These are phyloP conservation scores for Exaiptasia diaphana DNA, from an alignment of 64 coral and sea anemone genomes.

Conservation along the genomic window DNA sequence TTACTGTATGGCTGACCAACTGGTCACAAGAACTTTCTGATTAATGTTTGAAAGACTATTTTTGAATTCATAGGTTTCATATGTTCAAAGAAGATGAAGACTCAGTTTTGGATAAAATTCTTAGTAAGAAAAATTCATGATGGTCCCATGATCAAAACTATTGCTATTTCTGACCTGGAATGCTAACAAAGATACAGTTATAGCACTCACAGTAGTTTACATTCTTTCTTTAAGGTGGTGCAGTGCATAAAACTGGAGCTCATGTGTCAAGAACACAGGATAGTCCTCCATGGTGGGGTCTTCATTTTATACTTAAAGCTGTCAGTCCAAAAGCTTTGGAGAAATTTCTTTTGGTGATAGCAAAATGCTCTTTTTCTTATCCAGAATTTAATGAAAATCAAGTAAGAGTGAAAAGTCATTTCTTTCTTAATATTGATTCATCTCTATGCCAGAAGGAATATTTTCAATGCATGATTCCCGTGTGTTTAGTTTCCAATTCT, in stretches of 20 bases:
- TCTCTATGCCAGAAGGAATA: no score
- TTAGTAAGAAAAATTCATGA: background rate
- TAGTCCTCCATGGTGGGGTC: constrained; percentile 69
- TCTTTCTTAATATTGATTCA: no score
- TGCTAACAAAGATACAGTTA: background rate
- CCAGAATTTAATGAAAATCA: no score
- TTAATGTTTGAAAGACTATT: no score
- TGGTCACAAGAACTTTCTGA: no score
- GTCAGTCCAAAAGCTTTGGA: constrained; percentile 46
- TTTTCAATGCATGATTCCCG: no score
- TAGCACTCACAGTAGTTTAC: background rate
- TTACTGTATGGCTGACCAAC: no score
- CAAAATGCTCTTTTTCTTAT: constrained; percentile 2
- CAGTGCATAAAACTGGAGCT: constrained; percentile 40
- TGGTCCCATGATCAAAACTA: background rate
- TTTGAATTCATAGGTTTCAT: constrained; percentile 39
- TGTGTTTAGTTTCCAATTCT: no score
- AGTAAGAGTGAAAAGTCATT: no score
- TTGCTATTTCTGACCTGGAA: background rate
- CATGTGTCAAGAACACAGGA: constrained; percentile 56
- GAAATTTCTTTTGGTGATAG: constrained; percentile 45
- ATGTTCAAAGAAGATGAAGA: constrained; percentile 63
- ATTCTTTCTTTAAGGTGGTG: constrained; percentile 26
- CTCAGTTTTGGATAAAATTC: background rate
- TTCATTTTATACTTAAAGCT: constrained; percentile 42